Evolutionary conservation across 2,888 invertebrate genomes (phyloP).

Genomic region (Drosophila parthenogenetica): DNA sequence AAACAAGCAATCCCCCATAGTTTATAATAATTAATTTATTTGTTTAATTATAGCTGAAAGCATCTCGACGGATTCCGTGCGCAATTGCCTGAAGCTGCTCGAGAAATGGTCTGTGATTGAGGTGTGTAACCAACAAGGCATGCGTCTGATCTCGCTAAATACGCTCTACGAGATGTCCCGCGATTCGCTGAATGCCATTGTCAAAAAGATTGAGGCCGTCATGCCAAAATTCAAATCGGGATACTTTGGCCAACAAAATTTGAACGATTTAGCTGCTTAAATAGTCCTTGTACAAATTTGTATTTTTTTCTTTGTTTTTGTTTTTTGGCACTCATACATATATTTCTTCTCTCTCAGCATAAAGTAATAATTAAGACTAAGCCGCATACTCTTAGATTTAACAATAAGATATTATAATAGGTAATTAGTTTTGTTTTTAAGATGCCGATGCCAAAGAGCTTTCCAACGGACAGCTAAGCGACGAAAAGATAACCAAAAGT

Average conservation of each 20-base stretch:
- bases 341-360: constrained; percentile 27
- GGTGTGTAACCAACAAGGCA: constrained; percentile 84
- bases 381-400: constrained; percentile 63
- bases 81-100: constrained; percentile 92
- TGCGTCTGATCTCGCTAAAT: constrained; percentile 85
- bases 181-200: constrained; percentile 81
- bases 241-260: constrained; percentile 42
- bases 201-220: constrained; percentile 81
- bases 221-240: constrained; percentile 78
- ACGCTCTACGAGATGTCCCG: constrained; percentile 84
- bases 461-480: constrained; percentile 48
- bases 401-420: constrained; percentile 40
- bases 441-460: constrained; percentile 66
- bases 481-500: constrained; percentile 48
- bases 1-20: background rate
- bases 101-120: constrained; percentile 93
- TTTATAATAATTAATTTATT: background rate
- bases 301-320: constrained; percentile 24
- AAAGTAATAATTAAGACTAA: constrained; percentile 57
- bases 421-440: constrained; percentile 59
- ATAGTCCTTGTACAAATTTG: background rate
- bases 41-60: constrained; percentile 90
- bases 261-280: constrained; percentile 34
- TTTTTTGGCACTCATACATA: constrained; percentile 29
- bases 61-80: constrained; percentile 93